Base-by-base conservation (phyloP, 2,888 invertebrate genomes). In the Reticulitermes lucifugus region DNA sequence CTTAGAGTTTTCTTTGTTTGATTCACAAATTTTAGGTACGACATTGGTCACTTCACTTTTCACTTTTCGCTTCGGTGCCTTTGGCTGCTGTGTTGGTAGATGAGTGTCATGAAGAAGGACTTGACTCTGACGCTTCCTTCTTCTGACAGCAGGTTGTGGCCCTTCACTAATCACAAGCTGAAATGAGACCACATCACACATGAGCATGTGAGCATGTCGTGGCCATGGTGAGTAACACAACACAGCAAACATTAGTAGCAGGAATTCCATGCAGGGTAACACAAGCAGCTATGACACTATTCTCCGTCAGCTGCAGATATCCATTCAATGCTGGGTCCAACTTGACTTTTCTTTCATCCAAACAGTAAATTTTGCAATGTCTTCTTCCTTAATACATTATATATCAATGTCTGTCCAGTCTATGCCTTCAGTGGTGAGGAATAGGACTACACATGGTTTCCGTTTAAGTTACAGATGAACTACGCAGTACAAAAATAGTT, bases 141-240 rank as follows among this genome's bases (percentile, higher is more conserved):
- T 55, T 35, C 86, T 81, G 51, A 79, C 35, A 35, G 86, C 86
- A 51, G 86, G 86, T n/a, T 41, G 85, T 21, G 86, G 86, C 18
- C 25, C 77, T 77, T 77, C 77, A 81, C 43, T 83, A 35, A 83
- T 87, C 86, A 87, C 84, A 81, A 85, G 86, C 87, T 87, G 87
- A 87, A 87, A 87, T 41, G 60, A 85, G 83, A 83, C 79, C 79
- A 85, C 85, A 85, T 29, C 79, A 84, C 21, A 83, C 73, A 84
- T 86, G 73, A 86, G 80, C 55, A 79, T 9, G 84, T 41, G 73
- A 86, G 80, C 55, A 79, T 9, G 84, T 41, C 3, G 43, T 46
- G 35, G 81, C 43, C 81, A 46, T 29, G 77, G 35, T 77, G 65
- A 55, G 55, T 55, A n/a, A 25, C 7, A 65, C 65, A 65, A 25